Evolutionary conservation across 2,888 invertebrate species (phyloP).

Genomic region (Lamellibrachia satsuma): DNA sequence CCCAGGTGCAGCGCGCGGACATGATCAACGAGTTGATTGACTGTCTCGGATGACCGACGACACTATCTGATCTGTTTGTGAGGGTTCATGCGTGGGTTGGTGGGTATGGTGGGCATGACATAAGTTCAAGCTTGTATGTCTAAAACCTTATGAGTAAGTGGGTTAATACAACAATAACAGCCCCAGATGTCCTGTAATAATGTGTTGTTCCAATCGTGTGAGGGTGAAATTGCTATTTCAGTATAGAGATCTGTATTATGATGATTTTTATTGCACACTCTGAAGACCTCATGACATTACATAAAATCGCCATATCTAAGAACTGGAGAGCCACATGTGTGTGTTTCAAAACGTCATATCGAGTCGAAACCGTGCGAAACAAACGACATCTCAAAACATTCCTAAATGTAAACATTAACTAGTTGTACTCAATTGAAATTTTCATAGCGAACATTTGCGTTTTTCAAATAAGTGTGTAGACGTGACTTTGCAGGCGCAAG

Average conservation of each 20-base stretch:
- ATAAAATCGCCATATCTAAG: too few species aligned
- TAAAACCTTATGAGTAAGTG: background rate
- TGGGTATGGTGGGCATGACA: too few species aligned
- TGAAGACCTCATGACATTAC: too few species aligned
- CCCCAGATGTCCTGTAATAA: background rate
- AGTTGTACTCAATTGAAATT: too few species aligned
- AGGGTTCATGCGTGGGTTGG: background rate
- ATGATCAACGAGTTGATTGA: conserved; percentile 3
- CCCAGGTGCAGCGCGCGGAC: background rate
- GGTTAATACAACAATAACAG: background rate
- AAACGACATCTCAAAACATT: too few species aligned
- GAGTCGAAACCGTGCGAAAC: too few species aligned
- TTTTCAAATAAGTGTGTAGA: conserved; percentile 93
- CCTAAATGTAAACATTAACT: too few species aligned
- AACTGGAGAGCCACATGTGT: too few species aligned
- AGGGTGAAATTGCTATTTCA: background rate
- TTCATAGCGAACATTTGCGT: conserved; percentile 60
- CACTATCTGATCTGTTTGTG: background rate
- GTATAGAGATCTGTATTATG: background rate
- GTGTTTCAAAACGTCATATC: too few species aligned
- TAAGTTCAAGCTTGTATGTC: too few species aligned
- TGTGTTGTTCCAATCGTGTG: background rate
- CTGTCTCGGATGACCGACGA: background rate
- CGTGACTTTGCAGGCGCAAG: conserved; percentile 93
- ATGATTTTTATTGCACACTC: too few species aligned